Evolutionary conservation across 2,113 vertebrate genomes (phyloP), one percentile per base, ranked within the genome.

Genomic region (Chloroceryle aenea): DNA sequence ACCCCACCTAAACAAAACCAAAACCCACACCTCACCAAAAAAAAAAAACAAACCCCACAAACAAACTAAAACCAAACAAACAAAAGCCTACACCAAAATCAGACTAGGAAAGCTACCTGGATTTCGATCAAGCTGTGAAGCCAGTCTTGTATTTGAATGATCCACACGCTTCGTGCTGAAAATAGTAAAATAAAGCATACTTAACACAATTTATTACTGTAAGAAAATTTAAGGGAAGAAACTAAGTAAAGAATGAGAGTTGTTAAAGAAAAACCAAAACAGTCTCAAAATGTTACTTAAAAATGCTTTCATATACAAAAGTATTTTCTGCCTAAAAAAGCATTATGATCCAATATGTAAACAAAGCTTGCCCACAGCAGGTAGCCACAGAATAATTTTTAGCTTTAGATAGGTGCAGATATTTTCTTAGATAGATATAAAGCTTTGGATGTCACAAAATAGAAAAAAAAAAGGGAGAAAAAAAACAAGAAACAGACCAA

Each of bases 81-180:
- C 22, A 14, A 29, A 26, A 47, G 6, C 8, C 11, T 4, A 19
- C 64, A 43, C 15, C 8, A 19, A 76, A 42, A n/a, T 29, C 53
- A 64, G 14, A 14, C 16, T 30, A 74, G 38, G 22, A 82, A 69
- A 59, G 53, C 85, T 97, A 99, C 99, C 99, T 98, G 99, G 99
- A 97, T 99, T 99, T 96, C 99, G 98, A 97, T 99, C 99, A 87
- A 99, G 98, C 92, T 99, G 99, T 0, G 99, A 99, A 93, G 99
- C 98, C 96, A 99, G 94, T 96, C 99, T 98, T 72, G 99, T 99
- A 96, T 99, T 99, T 90, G 99, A 99, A 96, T 99, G 99, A 97
- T 99, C 99, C 87, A 99, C 99, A 90, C 99, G 98, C 80, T 99
- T 99, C 85, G 99, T 99, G 95, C 99, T 99, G 76, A 72, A 97